These are phyloP conservation scores for Pundamilia nyererei DNA, from an alignment of 2,113 vertebrate species.

Conservation along the genomic window DNA sequence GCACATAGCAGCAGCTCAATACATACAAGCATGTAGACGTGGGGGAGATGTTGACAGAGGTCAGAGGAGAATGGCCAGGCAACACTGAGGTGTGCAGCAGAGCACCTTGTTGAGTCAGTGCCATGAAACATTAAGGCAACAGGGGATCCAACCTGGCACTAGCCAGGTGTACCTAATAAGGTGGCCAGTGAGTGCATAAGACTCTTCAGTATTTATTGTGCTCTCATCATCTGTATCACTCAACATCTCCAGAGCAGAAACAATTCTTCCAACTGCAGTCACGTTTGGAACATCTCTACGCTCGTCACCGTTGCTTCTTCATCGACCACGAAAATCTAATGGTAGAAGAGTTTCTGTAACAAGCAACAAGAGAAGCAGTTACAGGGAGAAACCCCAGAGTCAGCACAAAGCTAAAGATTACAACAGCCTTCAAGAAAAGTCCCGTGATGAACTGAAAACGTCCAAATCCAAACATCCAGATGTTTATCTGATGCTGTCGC, in stretches of 20 bases:
- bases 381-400: background rate
- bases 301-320: background rate
- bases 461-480: background rate
- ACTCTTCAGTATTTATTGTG: background rate
- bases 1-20: background rate
- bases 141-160: background rate
- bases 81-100: background rate
- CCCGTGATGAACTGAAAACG: background rate
- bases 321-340: fast-evolving
- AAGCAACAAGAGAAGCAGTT: background rate
- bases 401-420: background rate
- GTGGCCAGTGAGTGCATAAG: background rate
- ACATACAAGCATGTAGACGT: background rate
- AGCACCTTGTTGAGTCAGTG: background rate
- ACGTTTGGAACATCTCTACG: background rate
- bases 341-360: background rate
- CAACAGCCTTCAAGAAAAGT: background rate
- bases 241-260: background rate
- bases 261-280: background rate
- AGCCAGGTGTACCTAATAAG: background rate
- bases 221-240: background rate
- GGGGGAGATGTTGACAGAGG: background rate
- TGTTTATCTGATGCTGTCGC: background rate
- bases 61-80: background rate
- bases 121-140: background rate